These are phyloP conservation scores for Knipowitschia caucasica DNA, from an alignment of 2,797 vertebrate genomes.

Conservation along the genomic window DNA sequence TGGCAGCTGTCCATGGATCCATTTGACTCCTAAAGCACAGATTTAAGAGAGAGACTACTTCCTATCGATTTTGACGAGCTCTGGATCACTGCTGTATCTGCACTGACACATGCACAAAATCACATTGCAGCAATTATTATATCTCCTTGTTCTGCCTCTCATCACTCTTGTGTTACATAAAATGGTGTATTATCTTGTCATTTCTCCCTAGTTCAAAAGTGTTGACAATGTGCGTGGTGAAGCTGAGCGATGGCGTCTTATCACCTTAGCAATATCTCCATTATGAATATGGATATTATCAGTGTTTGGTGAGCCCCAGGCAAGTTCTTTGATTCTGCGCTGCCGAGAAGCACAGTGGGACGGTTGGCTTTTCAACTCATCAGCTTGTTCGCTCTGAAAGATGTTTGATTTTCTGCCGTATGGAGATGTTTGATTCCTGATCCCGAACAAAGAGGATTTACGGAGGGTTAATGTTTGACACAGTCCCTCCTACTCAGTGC, in stretches of 20 bases:
- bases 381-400: slow-evolving; percentile 57
- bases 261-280: slow-evolving; percentile 44
- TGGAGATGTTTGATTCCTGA: slow-evolving; percentile 60
- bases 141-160: slow-evolving; percentile 41
- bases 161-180: slow-evolving; percentile 41
- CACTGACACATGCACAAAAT: slow-evolving; percentile 27
- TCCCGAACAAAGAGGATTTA: slow-evolving; percentile 64
- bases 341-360: slow-evolving; percentile 58
- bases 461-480: slow-evolving; percentile 65
- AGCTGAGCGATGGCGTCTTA: slow-evolving; percentile 41
- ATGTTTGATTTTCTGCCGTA: slow-evolving; percentile 56
- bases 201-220: slow-evolving; percentile 32
- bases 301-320: slow-evolving; percentile 53
- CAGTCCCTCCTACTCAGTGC: slow-evolving; percentile 46
- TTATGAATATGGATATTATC: slow-evolving; percentile 64
- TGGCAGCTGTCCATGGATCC: slow-evolving; percentile 63
- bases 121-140: slow-evolving; percentile 30
- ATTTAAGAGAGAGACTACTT: slow-evolving; percentile 58
- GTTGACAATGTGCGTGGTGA: slow-evolving; percentile 41
- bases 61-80: slow-evolving; percentile 48
- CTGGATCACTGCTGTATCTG: slow-evolving; percentile 21
- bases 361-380: slow-evolving; percentile 51
- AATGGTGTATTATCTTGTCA: slow-evolving; percentile 35
- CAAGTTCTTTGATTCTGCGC: slow-evolving; percentile 58
- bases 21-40: slow-evolving; percentile 61